These are phyloP conservation scores for Meiosimyza platycephala DNA, from an alignment of 2,888 invertebrate genomes.

Conservation along the genomic window DNA sequence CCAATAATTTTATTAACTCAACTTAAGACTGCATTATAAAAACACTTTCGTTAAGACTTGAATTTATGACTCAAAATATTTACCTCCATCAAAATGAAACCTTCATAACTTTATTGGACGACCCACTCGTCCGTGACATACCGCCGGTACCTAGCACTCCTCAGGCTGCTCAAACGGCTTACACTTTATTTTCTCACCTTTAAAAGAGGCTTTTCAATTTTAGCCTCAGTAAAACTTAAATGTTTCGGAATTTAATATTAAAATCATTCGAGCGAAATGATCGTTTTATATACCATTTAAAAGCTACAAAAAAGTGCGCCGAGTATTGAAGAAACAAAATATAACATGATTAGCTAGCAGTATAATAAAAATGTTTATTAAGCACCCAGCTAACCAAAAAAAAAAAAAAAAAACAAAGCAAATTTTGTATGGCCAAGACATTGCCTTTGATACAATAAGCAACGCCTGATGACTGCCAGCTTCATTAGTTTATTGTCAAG, in stretches of 20 bases:
- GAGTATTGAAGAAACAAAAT: neutral
- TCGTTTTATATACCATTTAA: conserved; percentile 21
- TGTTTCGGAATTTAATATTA: neutral
- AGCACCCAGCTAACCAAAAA: neutral
- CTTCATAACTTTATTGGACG: conserved; percentile 20
- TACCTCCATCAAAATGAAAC: neutral
- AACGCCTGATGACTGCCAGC: neutral
- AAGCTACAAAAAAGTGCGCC: neutral
- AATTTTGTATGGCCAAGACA: neutral
- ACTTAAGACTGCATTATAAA: no score
- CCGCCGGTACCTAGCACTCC: neutral
- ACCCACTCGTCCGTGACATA: neutral
- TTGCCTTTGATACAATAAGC: neutral
- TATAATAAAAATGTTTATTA: conserved; percentile 22
- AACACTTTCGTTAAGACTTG: conserved; percentile 17
- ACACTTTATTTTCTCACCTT: no score
- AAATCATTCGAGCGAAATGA: conserved; percentile 26
- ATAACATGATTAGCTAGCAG: conserved; percentile 7
- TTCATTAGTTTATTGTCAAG: conserved; percentile 17
- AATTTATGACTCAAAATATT: conserved; percentile 26
- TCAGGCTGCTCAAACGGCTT: neutral
- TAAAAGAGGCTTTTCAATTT: neutral
- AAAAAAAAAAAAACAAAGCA: no score
- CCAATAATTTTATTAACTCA: no score
- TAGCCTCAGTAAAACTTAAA: neutral